Percentiles rank a stretch among this genome's conserved stretches.
Evolutionary conservation across 2,888 invertebrate species (phyloP).

Genomic region (Dasypolia templi): DNA sequence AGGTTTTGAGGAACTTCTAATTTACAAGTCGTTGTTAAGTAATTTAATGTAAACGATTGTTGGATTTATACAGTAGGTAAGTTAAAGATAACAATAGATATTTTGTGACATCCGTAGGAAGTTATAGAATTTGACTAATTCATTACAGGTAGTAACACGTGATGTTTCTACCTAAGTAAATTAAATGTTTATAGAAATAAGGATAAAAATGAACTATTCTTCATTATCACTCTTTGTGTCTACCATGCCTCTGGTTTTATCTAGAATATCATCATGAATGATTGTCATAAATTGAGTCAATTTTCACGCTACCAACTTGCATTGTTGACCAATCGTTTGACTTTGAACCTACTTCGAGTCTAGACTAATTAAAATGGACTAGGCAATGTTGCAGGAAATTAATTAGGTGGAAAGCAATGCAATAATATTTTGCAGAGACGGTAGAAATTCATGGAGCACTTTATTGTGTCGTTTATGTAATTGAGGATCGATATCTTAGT

Average conservation of each 20-base stretch:
- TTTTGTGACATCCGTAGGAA: background rate
- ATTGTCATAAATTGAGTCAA: constrained; percentile 19
- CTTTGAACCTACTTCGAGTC: background rate
- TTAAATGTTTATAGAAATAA: background rate
- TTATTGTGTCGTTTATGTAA: too few relatives aligned
- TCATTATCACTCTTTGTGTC: background rate
- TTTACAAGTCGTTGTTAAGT: constrained; percentile 58
- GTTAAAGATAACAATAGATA: too few relatives aligned
- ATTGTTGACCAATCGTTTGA: constrained; percentile 31
- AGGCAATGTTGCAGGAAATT: background rate
- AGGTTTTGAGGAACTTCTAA: constrained; percentile 51
- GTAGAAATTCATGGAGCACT: too few relatives aligned
- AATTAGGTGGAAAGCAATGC: too few relatives aligned
- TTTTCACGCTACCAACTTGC: constrained; percentile 13
- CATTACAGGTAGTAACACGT: too few relatives aligned
- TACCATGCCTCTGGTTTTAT: background rate
- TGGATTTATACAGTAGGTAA: too few relatives aligned
- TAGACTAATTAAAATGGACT: background rate
- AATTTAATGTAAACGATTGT: constrained; percentile 32
- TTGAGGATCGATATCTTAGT: too few relatives aligned
- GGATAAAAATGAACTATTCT: background rate
- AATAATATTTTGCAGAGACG: too few relatives aligned
- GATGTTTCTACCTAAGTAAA: too few relatives aligned
- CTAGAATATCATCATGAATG: background rate
- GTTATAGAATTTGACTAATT: background rate